phyloP scores from a whole-genome alignment of 2,888 invertebrate species.

The Drosophila recens region DNA sequence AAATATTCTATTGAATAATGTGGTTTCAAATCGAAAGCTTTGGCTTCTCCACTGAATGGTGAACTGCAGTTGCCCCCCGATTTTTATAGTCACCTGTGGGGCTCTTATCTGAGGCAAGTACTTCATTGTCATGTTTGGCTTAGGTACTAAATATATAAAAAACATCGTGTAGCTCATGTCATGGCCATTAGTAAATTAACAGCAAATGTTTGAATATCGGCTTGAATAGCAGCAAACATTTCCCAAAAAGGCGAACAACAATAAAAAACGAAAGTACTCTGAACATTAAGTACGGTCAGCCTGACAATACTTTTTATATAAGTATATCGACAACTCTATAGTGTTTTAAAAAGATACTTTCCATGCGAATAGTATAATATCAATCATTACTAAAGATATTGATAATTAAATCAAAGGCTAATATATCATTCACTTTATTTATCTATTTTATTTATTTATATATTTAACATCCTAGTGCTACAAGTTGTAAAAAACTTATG shows the following conservation, averaged over 20 bases:
- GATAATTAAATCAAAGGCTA: no score
- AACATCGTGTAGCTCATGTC: constrained; percentile 7
- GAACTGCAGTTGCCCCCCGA: not conserved
- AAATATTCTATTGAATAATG: constrained; percentile 4
- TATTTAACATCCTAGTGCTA: no score
- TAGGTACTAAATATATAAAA: not conserved
- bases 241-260: not conserved
- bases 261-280: constrained; percentile 20
- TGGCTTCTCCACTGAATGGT: constrained; percentile 19
- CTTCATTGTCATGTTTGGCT: constrained; percentile 23
- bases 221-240: constrained; percentile 6
- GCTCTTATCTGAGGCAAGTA: constrained; percentile 40
- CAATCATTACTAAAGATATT: no score
- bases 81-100: constrained; percentile 30
- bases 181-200: constrained; percentile 44
- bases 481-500: no score
- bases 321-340: not conserved
- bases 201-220: constrained; percentile 4
- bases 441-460: no score
- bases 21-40: not conserved
- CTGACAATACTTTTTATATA: not conserved
- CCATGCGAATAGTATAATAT: no score
- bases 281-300: not conserved
- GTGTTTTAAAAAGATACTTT: no score
- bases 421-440: no score